Evolutionary conservation across 2,888 invertebrate species (phyloP).

Genomic region (Leistus spinibarbis): DNA sequence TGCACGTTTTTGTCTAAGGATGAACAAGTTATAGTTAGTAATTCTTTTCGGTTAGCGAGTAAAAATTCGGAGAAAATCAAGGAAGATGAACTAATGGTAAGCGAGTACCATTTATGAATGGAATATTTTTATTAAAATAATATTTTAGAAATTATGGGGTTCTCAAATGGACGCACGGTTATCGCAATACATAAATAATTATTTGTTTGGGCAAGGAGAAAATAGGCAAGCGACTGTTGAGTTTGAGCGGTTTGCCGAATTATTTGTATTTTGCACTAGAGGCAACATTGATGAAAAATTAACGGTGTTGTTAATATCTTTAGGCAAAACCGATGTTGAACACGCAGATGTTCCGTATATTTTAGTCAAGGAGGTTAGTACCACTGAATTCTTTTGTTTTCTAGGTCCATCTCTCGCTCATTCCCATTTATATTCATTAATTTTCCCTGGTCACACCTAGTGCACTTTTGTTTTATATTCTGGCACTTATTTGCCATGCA

Average conservation of each 20-base stretch:
- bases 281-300: constrained; percentile 71
- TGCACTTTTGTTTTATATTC: too few relatives aligned
- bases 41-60: constrained; percentile 67
- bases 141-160: constrained; percentile 70
- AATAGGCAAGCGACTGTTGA: constrained; percentile 62
- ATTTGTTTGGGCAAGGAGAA: constrained; percentile 66
- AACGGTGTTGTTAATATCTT: constrained; percentile 62
- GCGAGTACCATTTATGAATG: constrained; percentile 41
- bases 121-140: constrained; percentile 18
- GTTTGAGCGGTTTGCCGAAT: constrained; percentile 70
- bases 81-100: constrained; percentile 72
- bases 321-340: constrained; percentile 63
- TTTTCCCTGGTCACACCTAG: neutral
- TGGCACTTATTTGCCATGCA: too few relatives aligned
- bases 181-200: constrained; percentile 71
- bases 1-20: constrained; percentile 68
- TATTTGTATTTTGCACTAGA: constrained; percentile 72
- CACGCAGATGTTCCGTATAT: constrained; percentile 64
- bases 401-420: too few relatives aligned
- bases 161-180: constrained; percentile 70
- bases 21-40: constrained; percentile 67
- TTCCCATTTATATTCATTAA: too few relatives aligned
- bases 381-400: neutral
- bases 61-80: constrained; percentile 68
- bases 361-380: constrained; percentile 65